Base-by-base conservation (phyloP, 1,140 invertebrate species). In the Dendrolimus kikuchii region DNA sequence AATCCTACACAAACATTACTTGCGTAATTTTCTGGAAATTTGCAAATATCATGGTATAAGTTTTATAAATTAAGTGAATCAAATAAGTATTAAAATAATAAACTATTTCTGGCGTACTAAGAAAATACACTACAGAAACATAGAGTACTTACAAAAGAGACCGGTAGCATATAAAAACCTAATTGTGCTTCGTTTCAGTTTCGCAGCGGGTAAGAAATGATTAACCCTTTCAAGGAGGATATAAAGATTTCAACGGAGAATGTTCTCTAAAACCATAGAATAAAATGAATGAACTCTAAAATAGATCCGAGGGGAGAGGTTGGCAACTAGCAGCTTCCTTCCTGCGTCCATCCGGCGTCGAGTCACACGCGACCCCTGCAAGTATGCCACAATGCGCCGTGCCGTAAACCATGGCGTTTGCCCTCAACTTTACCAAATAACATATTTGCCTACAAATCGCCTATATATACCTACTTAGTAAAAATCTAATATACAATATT, bases 251-350 rank as follows among this genome's bases (percentile, higher is more conserved):
- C 23, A 1, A 57, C 53, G 55, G 47, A 62, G 53, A 53, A 56
- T 46, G 64, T 65, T 66, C 53, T 59, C 68, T 70, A 66, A 68
- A 68, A 60, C 53, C 49, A 52, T 68, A 64, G 60, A 67, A 71
- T 72, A 69, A 74, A 77, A 68, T 56, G 66, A 77, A 68, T 73
- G 71, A 75, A 73, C 72, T 85, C 70, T 85, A 82, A 85, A 85
- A 85, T 85, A 85, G 81, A 82, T 66, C 61, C 71, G 79, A 81
- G 79, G 79, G 81, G 81, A 77, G 78, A 57, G 65, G 57, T 65
- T 73, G 71, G 69, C 79, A 85, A 85, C 77, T 80, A 76, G 81
- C 68, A 72, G 76, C 79, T 82, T 84, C 81, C 81, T 84, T 82
- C 81, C 81, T 82, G 71, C 71, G 70, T 62, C 64, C 81, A 81